A percentile compares a stretch with the other conserved stretches of the same genome.
These are phyloP conservation scores for Neoseiulus cucumeris DNA, from an alignment of 1,140 invertebrate genomes.

Conservation along the genomic window DNA sequence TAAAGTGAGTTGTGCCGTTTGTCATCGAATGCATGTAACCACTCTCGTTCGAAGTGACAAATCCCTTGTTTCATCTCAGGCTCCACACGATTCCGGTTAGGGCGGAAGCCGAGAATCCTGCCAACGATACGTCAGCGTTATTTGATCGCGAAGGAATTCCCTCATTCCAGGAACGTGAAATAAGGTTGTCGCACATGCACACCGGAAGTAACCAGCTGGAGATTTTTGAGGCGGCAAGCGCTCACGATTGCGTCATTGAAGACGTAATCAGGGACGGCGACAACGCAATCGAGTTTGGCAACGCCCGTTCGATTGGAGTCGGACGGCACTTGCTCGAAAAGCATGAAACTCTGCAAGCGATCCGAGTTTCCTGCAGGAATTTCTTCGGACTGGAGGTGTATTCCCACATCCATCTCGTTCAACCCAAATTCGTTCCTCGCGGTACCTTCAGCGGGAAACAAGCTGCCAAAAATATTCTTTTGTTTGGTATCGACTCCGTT, in stretches of 20 bases:
- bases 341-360: not conserved
- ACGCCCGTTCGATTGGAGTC: not conserved
- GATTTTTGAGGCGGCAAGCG: not conserved
- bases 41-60: too few species aligned
- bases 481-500: conserved; percentile 24
- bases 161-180: not conserved
- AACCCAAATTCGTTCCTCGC: not conserved
- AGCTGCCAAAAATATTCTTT: conserved; percentile 17
- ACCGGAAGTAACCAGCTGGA: not conserved
- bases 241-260: not conserved
- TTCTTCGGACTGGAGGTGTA: conserved; percentile 15
- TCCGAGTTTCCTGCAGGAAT: conserved; percentile 17
- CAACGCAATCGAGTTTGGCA: not conserved
- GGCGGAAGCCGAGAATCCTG: too few species aligned
- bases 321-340: not conserved
- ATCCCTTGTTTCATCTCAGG: not conserved
- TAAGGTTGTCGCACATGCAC: not conserved
- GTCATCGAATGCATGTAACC: not conserved
- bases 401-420: conserved; percentile 14
- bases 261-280: not conserved
- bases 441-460: not conserved
- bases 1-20: too few species aligned
- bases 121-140: not conserved
- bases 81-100: not conserved
- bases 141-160: not conserved